These are phyloP conservation scores for Carduelis carduelis DNA, from an alignment of 2,797 vertebrate species.

Conservation along the genomic window DNA sequence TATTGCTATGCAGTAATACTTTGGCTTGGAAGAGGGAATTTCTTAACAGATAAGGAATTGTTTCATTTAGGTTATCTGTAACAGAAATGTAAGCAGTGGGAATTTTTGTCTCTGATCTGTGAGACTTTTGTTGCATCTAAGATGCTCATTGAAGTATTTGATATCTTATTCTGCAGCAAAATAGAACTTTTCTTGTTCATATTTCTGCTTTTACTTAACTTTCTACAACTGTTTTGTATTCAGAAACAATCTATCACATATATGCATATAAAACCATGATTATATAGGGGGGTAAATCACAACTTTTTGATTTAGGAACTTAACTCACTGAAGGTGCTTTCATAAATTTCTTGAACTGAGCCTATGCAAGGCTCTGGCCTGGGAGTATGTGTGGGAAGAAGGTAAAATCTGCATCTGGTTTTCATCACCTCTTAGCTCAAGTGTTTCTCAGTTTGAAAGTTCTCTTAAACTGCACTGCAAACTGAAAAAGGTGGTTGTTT, in stretches of 20 bases:
- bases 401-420: background rate
- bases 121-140: background rate
- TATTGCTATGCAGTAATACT: background rate
- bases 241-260: background rate
- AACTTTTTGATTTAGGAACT: background rate
- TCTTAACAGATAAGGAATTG: background rate
- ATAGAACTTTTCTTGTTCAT: background rate
- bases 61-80: slow-evolving; percentile 7
- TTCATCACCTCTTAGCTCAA: background rate
- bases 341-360: background rate
- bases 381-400: background rate
- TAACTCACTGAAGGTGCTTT: background rate
- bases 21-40: background rate
- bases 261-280: background rate
- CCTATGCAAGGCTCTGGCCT: background rate
- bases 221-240: background rate
- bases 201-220: background rate
- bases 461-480: background rate
- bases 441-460: background rate
- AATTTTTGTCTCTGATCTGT: background rate
- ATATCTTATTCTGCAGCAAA: background rate
- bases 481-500: background rate
- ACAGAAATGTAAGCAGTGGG: background rate
- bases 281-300: background rate
- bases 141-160: background rate